Evolutionary conservation across 2,888 invertebrate genomes (phyloP).

Genomic region (Craniophora ligustri): DNA sequence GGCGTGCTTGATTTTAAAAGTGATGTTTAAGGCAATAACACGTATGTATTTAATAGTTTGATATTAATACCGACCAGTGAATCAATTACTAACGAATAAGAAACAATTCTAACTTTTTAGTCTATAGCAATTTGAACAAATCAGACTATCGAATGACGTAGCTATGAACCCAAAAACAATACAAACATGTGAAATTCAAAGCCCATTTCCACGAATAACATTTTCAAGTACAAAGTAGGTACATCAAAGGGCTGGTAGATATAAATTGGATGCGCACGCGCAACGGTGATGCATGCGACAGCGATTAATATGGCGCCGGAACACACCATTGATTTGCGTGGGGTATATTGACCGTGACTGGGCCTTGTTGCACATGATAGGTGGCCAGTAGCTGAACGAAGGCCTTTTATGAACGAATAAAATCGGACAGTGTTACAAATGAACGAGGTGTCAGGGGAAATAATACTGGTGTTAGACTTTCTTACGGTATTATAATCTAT

Average conservation of each 20-base stretch:
- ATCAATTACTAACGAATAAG: too few relatives aligned
- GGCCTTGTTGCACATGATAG: constrained; percentile 60
- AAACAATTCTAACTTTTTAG: too few relatives aligned
- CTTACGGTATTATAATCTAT: background rate
- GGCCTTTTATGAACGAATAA: constrained; percentile 22
- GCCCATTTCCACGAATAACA: constrained; percentile 60
- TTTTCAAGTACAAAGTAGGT: constrained; percentile 45
- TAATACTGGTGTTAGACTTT: background rate
- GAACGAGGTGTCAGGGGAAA: background rate
- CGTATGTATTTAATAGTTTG: too few relatives aligned
- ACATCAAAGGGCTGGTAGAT: constrained; percentile 75
- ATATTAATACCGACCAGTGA: too few relatives aligned
- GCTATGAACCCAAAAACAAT: constrained; percentile 29
- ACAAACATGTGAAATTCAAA: constrained; percentile 56
- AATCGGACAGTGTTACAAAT: constrained; percentile 10
- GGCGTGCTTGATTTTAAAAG: constrained; percentile 9
- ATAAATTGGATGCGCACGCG: constrained; percentile 70
- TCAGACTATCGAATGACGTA: background rate
- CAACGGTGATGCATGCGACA: constrained; percentile 66
- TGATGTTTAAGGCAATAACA: too few relatives aligned
- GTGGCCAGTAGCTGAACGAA: constrained; percentile 32
- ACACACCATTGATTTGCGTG: constrained; percentile 52
- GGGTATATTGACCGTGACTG: constrained; percentile 70
- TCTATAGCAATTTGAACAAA: background rate
- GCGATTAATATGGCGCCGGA: constrained; percentile 76